Evolutionary conservation across 1,140 invertebrate genomes (phyloP), one percentile per base, ranked within the genome.

Genomic region (Calliopsis andreniformis): DNA sequence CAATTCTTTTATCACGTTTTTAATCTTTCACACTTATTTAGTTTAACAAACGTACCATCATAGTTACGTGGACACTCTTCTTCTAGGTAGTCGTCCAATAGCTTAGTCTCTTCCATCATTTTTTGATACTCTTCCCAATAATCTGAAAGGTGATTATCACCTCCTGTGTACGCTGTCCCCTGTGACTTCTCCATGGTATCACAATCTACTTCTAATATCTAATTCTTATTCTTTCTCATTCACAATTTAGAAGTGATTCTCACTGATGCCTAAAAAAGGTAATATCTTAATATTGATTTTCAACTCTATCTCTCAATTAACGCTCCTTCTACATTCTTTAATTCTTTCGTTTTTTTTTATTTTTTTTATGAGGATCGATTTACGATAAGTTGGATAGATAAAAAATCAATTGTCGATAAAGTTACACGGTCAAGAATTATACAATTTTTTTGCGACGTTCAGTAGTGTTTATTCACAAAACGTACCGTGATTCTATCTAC

Each of bases 41-140:
- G 12, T n/a, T 39, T 51, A 51, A 49, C 2, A 59, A 68, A 78
- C 75, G 23, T 86, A 92, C 92, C 92, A 59, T 92, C 91, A 45
- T 89, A 92, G 83, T 86, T 92, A 25, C 89, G 81, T 59, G 90
- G 89, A 77, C 88, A 92, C 86, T 93, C 92, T 72, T 93, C 93
- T 28, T 93, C 92, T 1, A 93, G 85, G 84, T 91, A 92, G 87
- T 93, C 91, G 69, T 93, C 93, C 28, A 93, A 76, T 49, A 89
- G 87, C 72, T 93, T 93, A 10, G 92, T 92, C 85, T 93, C 92
- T 53, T 92, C 91, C 79, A 91, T 90, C 70, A 92, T 89, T 83
- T 92, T 91, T 42, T 92, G 87, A 86, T 92, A 93, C 71, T 93
- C 92, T 30, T 93, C 92, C 92, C 92, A 93, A 76, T 93, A 93